Evolutionary conservation across 2,797 vertebrate genomes (phyloP).

Genomic region (Crocodylus rhombifer): DNA sequence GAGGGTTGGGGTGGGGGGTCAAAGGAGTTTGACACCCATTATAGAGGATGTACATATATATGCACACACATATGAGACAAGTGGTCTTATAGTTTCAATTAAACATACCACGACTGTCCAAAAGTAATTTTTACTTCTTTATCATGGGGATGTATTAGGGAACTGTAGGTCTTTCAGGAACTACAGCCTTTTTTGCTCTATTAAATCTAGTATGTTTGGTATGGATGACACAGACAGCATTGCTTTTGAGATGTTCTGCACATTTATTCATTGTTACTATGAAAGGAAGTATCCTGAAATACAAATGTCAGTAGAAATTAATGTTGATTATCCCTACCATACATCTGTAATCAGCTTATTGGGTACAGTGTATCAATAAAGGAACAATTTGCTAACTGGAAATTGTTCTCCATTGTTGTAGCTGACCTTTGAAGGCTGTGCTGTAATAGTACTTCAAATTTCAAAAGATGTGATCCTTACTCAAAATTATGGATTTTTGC

Average conservation of each 20-base stretch:
- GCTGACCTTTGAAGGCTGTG: conserved; percentile 39
- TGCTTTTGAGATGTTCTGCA: not conserved
- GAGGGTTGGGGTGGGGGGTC: too few relatives aligned
- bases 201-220: not conserved
- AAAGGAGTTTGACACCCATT: too few relatives aligned
- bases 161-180: not conserved
- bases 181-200: not conserved
- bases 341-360: not conserved
- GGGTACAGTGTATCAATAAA: not conserved
- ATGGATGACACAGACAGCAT: not conserved
- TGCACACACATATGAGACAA: too few relatives aligned
- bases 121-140: not conserved
- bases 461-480: conserved; percentile 21
- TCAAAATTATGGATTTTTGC: conserved; percentile 46
- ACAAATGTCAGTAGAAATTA: conserved; percentile 17
- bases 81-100: too few relatives aligned
- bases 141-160: rapidly evolving
- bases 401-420: conserved; percentile 22
- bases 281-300: not conserved
- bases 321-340: not conserved
- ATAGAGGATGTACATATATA: too few relatives aligned
- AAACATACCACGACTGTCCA: not conserved
- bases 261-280: not conserved
- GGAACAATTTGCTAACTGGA: not conserved
- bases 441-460: conserved; percentile 46